A percentile compares a stretch with the other conserved stretches of the same genome.
These are phyloP conservation scores for Cromileptes altivelis DNA, from an alignment of 2,113 vertebrate genomes.

Conservation along the genomic window DNA sequence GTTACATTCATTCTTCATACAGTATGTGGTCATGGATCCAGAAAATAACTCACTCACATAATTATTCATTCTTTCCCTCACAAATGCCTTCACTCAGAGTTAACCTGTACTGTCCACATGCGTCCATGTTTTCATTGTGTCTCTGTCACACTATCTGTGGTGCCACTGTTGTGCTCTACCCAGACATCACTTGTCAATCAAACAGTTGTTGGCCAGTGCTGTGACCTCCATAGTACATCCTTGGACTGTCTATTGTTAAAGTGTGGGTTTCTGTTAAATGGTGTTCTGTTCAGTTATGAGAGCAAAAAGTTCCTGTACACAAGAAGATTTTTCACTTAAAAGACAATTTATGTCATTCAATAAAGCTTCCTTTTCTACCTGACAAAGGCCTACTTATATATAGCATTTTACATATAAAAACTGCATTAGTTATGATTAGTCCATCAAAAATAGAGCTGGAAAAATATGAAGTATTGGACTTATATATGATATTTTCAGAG, in stretches of 20 bases:
- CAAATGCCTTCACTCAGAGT: neutral
- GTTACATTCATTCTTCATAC: too few relatives aligned
- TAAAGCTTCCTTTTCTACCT: neutral
- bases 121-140: neutral
- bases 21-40: neutral
- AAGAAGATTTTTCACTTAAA: neutral
- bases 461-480: too few relatives aligned
- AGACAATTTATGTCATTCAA: neutral
- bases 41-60: neutral
- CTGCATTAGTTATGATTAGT: too few relatives aligned
- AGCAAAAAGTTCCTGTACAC: neutral
- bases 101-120: neutral
- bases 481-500: neutral
- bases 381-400: too few relatives aligned
- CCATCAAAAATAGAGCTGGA: neutral
- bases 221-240: neutral
- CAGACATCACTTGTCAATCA: constrained; percentile 34
- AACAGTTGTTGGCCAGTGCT: neutral
- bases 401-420: neutral
- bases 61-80: neutral
- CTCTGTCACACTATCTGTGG: neutral
- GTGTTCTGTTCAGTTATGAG: neutral
- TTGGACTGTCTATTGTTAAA: neutral
- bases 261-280: neutral
- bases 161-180: neutral